Conservation (phyloP, 2,797 vertebrate genomes). For the Urosaurus nigricauda region DNA sequence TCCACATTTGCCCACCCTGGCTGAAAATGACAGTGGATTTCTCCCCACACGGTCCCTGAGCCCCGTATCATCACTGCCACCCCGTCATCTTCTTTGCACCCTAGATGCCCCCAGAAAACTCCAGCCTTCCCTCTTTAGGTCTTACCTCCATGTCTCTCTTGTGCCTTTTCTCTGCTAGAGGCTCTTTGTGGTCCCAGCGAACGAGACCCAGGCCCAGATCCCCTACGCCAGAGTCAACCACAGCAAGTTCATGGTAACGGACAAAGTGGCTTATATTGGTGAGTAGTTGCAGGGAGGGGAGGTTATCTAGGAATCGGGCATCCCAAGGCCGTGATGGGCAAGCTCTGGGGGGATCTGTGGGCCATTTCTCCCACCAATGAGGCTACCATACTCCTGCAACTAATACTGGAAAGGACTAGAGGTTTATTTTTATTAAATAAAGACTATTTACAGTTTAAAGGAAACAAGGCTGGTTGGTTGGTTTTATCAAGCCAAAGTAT, state of each 20-base stretch:
- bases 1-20: too few species aligned
- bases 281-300: not conserved
- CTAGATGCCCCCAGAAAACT: too few species aligned
- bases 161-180: slow-evolving; percentile 73
- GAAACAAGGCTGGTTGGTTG: too few species aligned
- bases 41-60: too few species aligned
- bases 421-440: too few species aligned
- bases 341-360: not conserved
- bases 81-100: too few species aligned
- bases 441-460: too few species aligned
- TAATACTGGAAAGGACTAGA: too few species aligned
- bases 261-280: slow-evolving; percentile 90
- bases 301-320: not conserved
- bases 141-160: fast-evolving
- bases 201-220: slow-evolving; percentile 82
- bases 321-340: not conserved
- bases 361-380: not conserved
- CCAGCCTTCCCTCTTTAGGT: fast-evolving
- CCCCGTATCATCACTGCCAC: too few species aligned
- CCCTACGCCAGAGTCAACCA: slow-evolving; percentile 93
- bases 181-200: slow-evolving; percentile 88
- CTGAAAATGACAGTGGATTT: too few species aligned
- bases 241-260: slow-evolving; percentile 97
- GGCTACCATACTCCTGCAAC: too few species aligned
- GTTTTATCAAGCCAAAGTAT: too few species aligned